Percentiles rank a stretch among this genome's conserved stretches.
Evolutionary conservation across 2,113 vertebrate species (phyloP).

Genomic region (Propithecus coquereli): DNA sequence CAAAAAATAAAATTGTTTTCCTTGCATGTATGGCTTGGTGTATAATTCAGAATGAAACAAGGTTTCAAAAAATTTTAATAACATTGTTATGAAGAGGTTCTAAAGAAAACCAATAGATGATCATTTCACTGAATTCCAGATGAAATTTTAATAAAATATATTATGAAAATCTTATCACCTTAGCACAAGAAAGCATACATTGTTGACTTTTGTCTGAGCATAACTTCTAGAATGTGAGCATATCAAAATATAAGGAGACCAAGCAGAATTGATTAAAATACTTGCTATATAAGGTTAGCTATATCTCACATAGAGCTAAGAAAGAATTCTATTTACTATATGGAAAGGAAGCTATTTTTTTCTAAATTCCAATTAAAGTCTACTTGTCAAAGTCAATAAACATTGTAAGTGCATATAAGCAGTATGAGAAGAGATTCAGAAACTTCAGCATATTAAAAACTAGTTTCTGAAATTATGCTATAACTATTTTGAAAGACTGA

Average conservation of each 20-base stretch:
- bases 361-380: neutral
- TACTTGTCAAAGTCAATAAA: neutral
- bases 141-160: conserved; percentile 35
- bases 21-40: neutral
- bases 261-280: neutral
- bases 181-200: neutral
- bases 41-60: conserved; percentile 38
- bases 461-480: neutral
- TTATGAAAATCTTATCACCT: neutral
- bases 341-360: too few relatives aligned
- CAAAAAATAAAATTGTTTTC: neutral
- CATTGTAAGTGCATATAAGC: neutral
- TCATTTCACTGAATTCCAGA: conserved; percentile 39
- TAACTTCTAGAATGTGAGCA: neutral
- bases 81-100: neutral
- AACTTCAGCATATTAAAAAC: neutral
- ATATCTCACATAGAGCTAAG: too few relatives aligned
- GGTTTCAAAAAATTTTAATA: conserved; percentile 48
- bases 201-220: neutral
- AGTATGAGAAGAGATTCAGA: neutral
- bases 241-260: neutral
- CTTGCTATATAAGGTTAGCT: too few relatives aligned
- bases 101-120: conserved; percentile 21
- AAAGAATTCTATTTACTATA: too few relatives aligned
- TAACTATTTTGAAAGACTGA: neutral